Percentiles rank a stretch among this genome's conserved stretches.
Conservation (phyloP, 1,140 invertebrate species). For the Hormaphis cornu region DNA sequence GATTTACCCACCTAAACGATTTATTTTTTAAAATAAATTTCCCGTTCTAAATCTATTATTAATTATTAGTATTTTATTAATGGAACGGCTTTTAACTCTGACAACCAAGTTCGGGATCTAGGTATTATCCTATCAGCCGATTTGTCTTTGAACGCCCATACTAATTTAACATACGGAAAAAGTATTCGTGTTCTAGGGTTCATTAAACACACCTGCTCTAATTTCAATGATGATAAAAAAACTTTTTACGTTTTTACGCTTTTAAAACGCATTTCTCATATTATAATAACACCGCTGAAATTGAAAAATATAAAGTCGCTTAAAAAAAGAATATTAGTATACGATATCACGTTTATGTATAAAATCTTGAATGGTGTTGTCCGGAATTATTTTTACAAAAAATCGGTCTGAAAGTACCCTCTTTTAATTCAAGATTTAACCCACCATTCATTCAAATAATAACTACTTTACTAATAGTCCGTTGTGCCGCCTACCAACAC, state of each 20-base stretch:
- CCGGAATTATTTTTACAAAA: too few relatives aligned
- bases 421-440: not conserved
- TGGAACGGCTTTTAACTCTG: not conserved
- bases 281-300: not conserved
- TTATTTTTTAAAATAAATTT: too few relatives aligned
- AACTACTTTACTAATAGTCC: not conserved
- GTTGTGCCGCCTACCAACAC: not conserved
- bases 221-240: not conserved
- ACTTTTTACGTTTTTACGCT: not conserved
- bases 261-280: not conserved
- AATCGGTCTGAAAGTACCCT: too few relatives aligned
- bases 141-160: not conserved
- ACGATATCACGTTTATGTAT: not conserved
- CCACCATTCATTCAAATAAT: not conserved
- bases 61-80: not conserved
- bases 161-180: not conserved
- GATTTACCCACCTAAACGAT: too few relatives aligned
- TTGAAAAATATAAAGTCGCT: not conserved
- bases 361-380: not conserved
- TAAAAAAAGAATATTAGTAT: not conserved
- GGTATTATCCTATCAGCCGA: not conserved
- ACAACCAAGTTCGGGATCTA: not conserved
- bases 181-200: not conserved
- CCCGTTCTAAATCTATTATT: not conserved
- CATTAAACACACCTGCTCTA: not conserved